Evolutionary conservation across 2,797 vertebrate species (phyloP), one percentile per base, ranked within the genome.

Genomic region (Chromobotia macracanthus): DNA sequence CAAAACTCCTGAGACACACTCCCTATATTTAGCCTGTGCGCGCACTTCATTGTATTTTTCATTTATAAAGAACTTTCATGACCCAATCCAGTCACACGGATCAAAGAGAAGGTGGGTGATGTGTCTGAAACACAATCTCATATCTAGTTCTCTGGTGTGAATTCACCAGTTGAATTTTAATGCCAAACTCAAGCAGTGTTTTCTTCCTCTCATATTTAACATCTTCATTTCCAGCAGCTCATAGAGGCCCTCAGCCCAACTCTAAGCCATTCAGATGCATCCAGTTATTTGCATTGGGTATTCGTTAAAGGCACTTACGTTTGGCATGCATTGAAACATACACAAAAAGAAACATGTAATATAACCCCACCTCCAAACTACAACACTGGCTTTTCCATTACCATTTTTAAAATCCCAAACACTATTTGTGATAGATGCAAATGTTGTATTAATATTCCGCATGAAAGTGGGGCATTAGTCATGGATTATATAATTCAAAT

Each of bases 361-460:
- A 84, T 89, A 90, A 90, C 85, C 81, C 74, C 82, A 85, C 84
- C 77, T 81, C 69, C 77, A 86, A 82, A 68, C 50, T 70, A 80
- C 84, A 88, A 89, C 83, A 84, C 58, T 81, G 13, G 81, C 82
- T 84, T 87, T 86, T 86, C 82, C 73, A 82, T 89, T 90, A 84
- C 83, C 88, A 88, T 89, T 86, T 85, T 85, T 87, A 63, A 91
- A 90, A 90, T 88, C 87, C 87, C 83, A 87, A 90, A 90, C 87
- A 88, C 70, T 65, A 84, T 91, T 89, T 89, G 85, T 88, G 84
- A 80, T 58, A 89, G 89, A 91, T 91, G 87, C 86, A 92, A 92
- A 92, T 91, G 75, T 75, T 84, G 82, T 89, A 86, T 92, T 91
- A 88, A 90, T 89, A 90, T 92, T 89, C 88, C 78, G 88, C 74